Evolutionary conservation across 2,888 invertebrate genomes (phyloP).

Genomic region (Leistus spinibarbis): DNA sequence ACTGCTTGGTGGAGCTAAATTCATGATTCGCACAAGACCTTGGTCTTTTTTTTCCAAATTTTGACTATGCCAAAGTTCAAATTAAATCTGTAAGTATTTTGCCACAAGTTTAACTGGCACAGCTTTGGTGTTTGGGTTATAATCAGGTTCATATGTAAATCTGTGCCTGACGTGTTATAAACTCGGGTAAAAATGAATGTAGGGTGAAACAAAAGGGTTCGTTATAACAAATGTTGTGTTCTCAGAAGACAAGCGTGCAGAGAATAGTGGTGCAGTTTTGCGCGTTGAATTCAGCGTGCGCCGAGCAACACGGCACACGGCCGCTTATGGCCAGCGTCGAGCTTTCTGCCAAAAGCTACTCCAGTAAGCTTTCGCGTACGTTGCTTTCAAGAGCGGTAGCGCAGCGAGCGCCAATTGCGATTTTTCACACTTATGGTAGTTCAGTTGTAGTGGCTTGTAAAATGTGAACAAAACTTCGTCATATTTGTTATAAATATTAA

Average conservation of each 20-base stretch:
- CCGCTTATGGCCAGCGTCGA: neutral
- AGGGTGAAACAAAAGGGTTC: neutral
- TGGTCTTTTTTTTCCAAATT: too few species aligned
- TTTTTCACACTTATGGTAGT: neutral
- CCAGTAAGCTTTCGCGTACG: slow-evolving; percentile 3
- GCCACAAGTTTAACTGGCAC: neutral
- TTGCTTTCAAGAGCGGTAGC: neutral
- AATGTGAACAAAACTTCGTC: neutral
- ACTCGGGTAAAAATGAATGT: neutral
- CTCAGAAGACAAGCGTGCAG: neutral
- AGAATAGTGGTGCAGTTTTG: slow-evolving; percentile 1
- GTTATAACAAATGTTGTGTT: neutral
- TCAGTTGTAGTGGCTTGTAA: too few species aligned
- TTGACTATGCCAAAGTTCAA: too few species aligned
- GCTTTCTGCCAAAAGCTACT: slow-evolving; percentile 3
- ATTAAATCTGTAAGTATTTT: too few species aligned
- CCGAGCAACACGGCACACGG: neutral
- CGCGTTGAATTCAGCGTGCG: neutral
- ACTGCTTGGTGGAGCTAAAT: too few species aligned
- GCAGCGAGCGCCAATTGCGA: neutral
- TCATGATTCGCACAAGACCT: too few species aligned
- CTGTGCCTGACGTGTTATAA: neutral
- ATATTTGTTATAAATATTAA: neutral
- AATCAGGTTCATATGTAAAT: neutral
- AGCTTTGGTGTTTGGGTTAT: neutral